Evolutionary conservation across 2,797 vertebrate genomes (phyloP), one percentile per base, ranked within the genome.

Genomic region (Gastrophryne carolinensis): DNA sequence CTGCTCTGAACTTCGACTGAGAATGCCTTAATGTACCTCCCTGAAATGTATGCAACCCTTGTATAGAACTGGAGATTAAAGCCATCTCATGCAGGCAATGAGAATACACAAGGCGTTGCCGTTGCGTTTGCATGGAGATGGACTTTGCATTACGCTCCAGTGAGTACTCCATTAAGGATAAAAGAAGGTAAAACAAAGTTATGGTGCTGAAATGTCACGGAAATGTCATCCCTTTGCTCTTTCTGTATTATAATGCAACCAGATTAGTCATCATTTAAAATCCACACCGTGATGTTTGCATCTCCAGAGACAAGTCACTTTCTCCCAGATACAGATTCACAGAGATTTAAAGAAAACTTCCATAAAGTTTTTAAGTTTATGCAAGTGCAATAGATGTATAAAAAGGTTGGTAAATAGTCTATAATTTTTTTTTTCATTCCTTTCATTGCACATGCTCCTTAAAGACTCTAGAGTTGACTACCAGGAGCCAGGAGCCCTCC

Each of bases 251-350:
- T 72, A 72, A 78, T 72, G 67, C 75, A 72, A 39, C 64, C 39
- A 58, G 68, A 78, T 78, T 78, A 78, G 61, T 78, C 61, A 78
- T 66, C 37, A 72, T 72, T 72, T 72, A 78, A 27, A 72, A 47
- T 72, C 21, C 39, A 69, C 35, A 60, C 32, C 3, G 29, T 58
- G 41, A 66, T 52, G 61, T 72, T 54, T 71, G 61, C 61, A 65
- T 71, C 61, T 72, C 72, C 72, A 68, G 75, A 66, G 75, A 60
- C 24, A 50, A 41, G 53, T 53, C 41, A 72, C 21, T 9, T 7
- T 66, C 6, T 35, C 13, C 15, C 1, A 11, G 30, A 3, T 57
- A n/a, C 19, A 15, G 8, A 68, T 65, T 41, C 17, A 30, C 6
- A 30, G 29, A 15, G 19, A 57, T 7, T n/a, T n/a, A n/a, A n/a